Evolutionary conservation across 2,797 vertebrate species (phyloP).

Genomic region (Schizopygopsis malacanthus): DNA sequence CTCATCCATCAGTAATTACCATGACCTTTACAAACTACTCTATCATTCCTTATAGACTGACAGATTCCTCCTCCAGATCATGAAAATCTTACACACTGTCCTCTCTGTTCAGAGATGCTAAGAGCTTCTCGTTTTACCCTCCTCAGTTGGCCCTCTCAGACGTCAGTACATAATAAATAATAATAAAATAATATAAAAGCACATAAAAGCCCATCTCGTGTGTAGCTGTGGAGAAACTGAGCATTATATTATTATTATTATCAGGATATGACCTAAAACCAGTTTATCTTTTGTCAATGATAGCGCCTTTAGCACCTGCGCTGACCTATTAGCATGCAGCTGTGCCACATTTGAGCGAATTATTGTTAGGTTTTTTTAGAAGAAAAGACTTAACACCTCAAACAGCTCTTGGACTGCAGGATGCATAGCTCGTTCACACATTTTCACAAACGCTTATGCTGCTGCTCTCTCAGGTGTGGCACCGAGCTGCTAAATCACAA

Average conservation of each 20-base stretch:
- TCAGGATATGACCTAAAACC: background rate
- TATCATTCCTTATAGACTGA: constrained; percentile 33
- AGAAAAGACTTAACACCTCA: constrained; percentile 1
- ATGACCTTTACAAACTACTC: constrained; percentile 53
- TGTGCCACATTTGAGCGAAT: background rate
- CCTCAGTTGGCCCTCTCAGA: background rate
- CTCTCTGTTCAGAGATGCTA: constrained; percentile 23
- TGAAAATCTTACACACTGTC: background rate
- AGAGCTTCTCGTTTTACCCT: constrained; percentile 38
- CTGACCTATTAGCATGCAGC: background rate
- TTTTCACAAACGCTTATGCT: background rate
- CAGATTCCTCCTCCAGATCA: constrained; percentile 38
- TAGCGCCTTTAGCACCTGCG: background rate
- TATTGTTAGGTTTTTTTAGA: constrained; percentile 16
- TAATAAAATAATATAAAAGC: background rate
- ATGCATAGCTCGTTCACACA: background rate
- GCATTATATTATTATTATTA: constrained; percentile 56
- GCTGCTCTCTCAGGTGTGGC: background rate
- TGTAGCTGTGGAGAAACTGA: constrained; percentile 48
- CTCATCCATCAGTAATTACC: constrained; percentile 53
- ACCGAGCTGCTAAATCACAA: background rate
- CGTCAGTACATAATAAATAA: background rate
- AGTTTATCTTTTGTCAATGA: background rate
- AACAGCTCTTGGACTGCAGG: background rate
- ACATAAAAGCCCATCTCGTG: constrained; percentile 55